phyloP scores from a whole-genome alignment of 2,113 vertebrate species.

The Marmota flaviventris region DNA sequence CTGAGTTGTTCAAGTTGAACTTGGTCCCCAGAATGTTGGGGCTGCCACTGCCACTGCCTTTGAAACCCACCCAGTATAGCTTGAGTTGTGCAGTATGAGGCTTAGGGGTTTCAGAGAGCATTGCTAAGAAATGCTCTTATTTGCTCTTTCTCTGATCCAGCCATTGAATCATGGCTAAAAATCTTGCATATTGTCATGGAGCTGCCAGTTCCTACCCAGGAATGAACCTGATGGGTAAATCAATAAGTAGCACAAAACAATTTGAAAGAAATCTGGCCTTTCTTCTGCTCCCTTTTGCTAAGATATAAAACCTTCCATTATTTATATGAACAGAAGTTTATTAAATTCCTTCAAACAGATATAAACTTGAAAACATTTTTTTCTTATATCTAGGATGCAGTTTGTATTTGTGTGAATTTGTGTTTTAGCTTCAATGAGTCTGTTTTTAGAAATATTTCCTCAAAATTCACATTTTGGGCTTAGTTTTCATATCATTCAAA shows the following conservation, averaged over 20 bases:
- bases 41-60: background rate
- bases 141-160: background rate
- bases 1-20: background rate
- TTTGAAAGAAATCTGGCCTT: slow-evolving; percentile 22
- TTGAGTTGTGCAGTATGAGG: background rate
- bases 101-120: background rate
- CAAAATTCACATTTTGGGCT: slow-evolving; percentile 55
- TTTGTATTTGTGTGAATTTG: slow-evolving; percentile 24
- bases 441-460: slow-evolving; percentile 47
- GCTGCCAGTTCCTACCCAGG: background rate
- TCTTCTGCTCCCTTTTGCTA: background rate
- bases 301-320: slow-evolving; percentile 23
- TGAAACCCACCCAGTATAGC: background rate
- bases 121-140: background rate
- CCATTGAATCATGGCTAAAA: background rate
- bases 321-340: slow-evolving; percentile 29
- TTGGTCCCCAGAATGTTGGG: background rate
- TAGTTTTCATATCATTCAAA: slow-evolving; percentile 44
- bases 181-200: background rate
- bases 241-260: background rate
- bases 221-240: background rate
- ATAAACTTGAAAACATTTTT: slow-evolving; percentile 43
- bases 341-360: slow-evolving; percentile 44
- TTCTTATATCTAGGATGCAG: background rate
- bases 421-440: background rate